Conservation (phyloP, 2,797 vertebrate genomes). For the Lutjanus argentimaculatus region DNA sequence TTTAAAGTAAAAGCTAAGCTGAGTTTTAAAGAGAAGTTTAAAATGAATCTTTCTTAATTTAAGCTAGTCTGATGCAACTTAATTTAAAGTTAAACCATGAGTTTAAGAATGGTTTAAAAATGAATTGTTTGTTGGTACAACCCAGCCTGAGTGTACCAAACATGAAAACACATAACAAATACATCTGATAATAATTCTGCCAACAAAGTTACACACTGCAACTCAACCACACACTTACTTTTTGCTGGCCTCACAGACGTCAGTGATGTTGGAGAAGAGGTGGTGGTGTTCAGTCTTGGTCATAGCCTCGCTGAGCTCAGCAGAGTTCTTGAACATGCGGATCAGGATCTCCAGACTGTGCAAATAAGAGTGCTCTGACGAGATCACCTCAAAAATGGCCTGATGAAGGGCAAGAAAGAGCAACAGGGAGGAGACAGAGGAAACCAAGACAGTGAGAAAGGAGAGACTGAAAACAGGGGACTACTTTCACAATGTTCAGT, state of each 20-base stretch:
- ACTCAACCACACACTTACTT: slow-evolving; percentile 84
- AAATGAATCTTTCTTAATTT: no score
- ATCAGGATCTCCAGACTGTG: slow-evolving; percentile 97
- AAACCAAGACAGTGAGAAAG: neutral
- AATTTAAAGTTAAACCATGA: no score
- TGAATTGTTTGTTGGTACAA: no score
- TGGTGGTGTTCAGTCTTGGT: slow-evolving; percentile 98
- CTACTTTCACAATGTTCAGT: neutral
- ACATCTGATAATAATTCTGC: neutral
- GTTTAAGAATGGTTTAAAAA: no score
- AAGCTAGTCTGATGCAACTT: no score
- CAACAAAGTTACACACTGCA: neutral
- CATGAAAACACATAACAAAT: neutral
- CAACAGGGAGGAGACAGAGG: neutral
- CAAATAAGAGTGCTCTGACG: slow-evolving; percentile 97
- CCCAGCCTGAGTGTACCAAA: neutral
- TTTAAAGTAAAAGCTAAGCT: no score
- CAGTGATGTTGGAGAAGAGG: slow-evolving; percentile 97
- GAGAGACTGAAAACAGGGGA: neutral
- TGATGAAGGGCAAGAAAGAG: slow-evolving; percentile 56
- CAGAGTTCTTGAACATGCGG: slow-evolving; percentile 96
- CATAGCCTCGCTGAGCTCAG: slow-evolving; percentile 92
- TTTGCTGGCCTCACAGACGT: slow-evolving; percentile 95
- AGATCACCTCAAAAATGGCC: slow-evolving; percentile 99
- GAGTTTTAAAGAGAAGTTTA: no score